Evolutionary conservation across 2,113 vertebrate species (phyloP).

Genomic region (Polyodon spathula): DNA sequence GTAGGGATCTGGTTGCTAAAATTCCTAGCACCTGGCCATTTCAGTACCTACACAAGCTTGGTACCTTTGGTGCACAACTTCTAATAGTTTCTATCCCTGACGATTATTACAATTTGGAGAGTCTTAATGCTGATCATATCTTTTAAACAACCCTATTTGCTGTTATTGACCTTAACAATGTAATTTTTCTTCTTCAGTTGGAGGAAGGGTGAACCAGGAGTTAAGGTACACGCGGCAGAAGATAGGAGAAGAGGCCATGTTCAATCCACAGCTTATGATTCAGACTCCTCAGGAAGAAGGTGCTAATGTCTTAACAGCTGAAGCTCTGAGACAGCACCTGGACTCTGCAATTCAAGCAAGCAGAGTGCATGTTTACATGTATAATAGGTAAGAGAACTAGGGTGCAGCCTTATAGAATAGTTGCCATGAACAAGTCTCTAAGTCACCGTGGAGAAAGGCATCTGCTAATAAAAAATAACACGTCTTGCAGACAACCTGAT

Average conservation of each 20-base stretch:
- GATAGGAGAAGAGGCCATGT: slow-evolving; percentile 97
- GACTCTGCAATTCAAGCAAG: slow-evolving; percentile 90
- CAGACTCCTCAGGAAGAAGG: slow-evolving; percentile 89
- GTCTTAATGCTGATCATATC: too few relatives aligned
- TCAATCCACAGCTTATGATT: slow-evolving; percentile 97
- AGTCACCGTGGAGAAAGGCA: too few relatives aligned
- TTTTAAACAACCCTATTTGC: too few relatives aligned
- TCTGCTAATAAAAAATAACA: too few relatives aligned
- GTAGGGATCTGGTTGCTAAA: too few relatives aligned
- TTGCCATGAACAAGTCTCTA: too few relatives aligned
- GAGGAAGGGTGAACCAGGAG: slow-evolving; percentile 91
- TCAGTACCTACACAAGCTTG: too few relatives aligned
- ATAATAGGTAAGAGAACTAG: slow-evolving; percentile 73
- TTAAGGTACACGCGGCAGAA: slow-evolving; percentile 95
- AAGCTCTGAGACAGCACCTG: slow-evolving; percentile 87
- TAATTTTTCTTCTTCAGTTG: slow-evolving; percentile 64
- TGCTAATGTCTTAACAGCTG: slow-evolving; percentile 80
- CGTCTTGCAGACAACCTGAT: too few relatives aligned
- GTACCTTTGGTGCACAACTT: too few relatives aligned
- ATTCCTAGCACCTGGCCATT: too few relatives aligned
- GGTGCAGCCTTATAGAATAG: neutral
- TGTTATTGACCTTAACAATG: neutral
- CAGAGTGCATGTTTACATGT: slow-evolving; percentile 92
- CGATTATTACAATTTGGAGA: too few relatives aligned
- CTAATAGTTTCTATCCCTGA: too few relatives aligned